A percentile compares a stretch with the other conserved stretches of the same genome.
Evolutionary conservation across 2,888 invertebrate species (phyloP).

Genomic region (Drosophila anomelani): DNA sequence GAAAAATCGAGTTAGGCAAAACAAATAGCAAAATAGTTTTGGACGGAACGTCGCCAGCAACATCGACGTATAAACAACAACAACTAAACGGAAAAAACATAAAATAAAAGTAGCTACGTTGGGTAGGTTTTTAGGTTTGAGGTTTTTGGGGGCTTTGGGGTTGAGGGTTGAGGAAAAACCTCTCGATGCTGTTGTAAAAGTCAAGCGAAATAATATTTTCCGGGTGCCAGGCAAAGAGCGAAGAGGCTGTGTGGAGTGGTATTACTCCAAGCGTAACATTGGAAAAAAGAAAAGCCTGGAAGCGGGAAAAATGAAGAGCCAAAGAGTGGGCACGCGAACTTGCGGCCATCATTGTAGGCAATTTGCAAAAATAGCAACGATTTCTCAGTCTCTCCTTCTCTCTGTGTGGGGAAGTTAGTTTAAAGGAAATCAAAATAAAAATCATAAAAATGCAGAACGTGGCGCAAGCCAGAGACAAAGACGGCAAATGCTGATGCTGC

Average conservation of each 20-base stretch:
- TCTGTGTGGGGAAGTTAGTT: slow-evolving; percentile 65
- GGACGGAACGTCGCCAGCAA: slow-evolving; percentile 56
- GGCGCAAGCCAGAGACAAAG: slow-evolving; percentile 64
- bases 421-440: slow-evolving; percentile 81
- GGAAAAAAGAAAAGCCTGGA: slow-evolving; percentile 36
- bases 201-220: slow-evolving; percentile 81
- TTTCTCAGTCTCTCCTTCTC: slow-evolving; percentile 44
- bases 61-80: slow-evolving; percentile 57
- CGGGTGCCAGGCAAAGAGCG: slow-evolving; percentile 67
- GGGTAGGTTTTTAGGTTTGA: background rate
- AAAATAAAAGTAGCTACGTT: slow-evolving; percentile 56
- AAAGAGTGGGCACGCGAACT: slow-evolving; percentile 61
- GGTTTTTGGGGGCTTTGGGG: background rate
- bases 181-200: slow-evolving; percentile 72
- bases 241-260: slow-evolving; percentile 39
- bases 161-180: slow-evolving; percentile 1
- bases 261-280: slow-evolving; percentile 64
- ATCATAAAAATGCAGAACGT: slow-evolving; percentile 80
- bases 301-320: slow-evolving; percentile 8
- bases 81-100: slow-evolving; percentile 55
- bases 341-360: slow-evolving; percentile 79
- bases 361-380: slow-evolving; percentile 79
- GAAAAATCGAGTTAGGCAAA: slow-evolving; percentile 79
- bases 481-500: slow-evolving; percentile 42
- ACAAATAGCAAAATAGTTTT: slow-evolving; percentile 78